Evolutionary conservation across 2,888 invertebrate species (phyloP).

Genomic region (Ischnura elegans): DNA sequence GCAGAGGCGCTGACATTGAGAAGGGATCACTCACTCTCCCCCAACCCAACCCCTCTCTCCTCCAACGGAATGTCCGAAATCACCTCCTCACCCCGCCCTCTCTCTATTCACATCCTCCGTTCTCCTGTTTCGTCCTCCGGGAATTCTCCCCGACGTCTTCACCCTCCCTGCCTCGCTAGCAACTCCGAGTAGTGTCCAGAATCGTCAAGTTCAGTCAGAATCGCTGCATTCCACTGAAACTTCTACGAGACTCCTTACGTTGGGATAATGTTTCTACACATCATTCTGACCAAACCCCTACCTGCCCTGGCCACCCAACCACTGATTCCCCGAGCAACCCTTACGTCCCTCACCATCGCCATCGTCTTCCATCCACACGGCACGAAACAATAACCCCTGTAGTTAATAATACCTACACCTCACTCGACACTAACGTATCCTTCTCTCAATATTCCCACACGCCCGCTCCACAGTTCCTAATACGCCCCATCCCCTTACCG

Average conservation of each 20-base stretch:
- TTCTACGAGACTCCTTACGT: not conserved
- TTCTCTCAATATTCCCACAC: too few species aligned
- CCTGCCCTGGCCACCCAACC: not conserved
- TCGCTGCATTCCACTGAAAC: too few species aligned
- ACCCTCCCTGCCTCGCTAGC: too few species aligned
- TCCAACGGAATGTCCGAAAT: not conserved
- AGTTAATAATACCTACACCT: too few species aligned
- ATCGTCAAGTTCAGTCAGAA: too few species aligned
- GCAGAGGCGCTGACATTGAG: not conserved
- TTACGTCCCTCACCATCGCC: too few species aligned
- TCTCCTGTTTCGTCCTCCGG: not conserved
- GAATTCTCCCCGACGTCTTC: too few species aligned
- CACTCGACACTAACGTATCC: not conserved
- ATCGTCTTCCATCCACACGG: too few species aligned
- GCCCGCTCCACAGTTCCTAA: not conserved
- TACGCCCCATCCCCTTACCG: not conserved
- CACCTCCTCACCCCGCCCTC: conserved; percentile 12
- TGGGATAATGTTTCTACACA: not conserved
- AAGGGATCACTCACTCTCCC: not conserved
- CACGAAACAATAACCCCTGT: not conserved
- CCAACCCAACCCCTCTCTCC: not conserved
- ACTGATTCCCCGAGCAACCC: not conserved
- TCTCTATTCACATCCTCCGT: not conserved
- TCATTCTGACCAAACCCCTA: not conserved
- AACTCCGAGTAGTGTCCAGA: too few species aligned